Conservation (phyloP, 2,113 vertebrate species). For the Triplophysa dalaica region DNA sequence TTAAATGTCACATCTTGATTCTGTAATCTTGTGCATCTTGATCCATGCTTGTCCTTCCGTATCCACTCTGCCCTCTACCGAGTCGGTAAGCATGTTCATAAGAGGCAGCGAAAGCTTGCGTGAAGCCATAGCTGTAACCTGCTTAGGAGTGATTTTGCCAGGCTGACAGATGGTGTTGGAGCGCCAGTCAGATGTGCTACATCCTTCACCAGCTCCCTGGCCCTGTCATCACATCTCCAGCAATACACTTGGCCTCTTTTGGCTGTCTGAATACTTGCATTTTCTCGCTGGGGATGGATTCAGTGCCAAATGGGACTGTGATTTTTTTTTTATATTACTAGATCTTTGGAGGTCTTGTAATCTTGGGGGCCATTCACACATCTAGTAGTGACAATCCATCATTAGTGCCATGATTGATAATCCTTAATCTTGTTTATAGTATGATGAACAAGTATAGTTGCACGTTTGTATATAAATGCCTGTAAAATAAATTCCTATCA, state of each 20-base stretch:
- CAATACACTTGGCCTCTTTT: constrained; percentile 40
- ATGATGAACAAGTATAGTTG: too few species aligned
- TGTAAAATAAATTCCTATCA: too few species aligned
- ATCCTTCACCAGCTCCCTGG: constrained; percentile 50
- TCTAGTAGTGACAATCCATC: too few species aligned
- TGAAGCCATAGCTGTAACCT: constrained; percentile 45
- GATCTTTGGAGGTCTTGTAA: constrained; percentile 12
- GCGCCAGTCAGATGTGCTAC: constrained; percentile 52
- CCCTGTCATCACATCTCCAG: constrained; percentile 42
- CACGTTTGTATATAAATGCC: too few species aligned
- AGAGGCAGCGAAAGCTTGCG: constrained; percentile 23
- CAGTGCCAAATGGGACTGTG: constrained; percentile 20
- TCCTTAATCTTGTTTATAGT: too few species aligned
- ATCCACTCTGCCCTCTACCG: constrained; percentile 19
- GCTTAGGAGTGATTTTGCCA: constrained; percentile 52
- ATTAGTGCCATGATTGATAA: too few species aligned
- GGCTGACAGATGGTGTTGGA: constrained; percentile 57
- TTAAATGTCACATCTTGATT: too few species aligned
- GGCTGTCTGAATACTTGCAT: constrained; percentile 13
- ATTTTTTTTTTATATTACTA: constrained; percentile 9
- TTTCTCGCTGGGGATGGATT: not conserved
- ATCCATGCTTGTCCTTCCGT: constrained; percentile 28
- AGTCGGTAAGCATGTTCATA: constrained; percentile 31
- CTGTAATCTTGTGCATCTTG: constrained; percentile 2
- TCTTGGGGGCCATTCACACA: not conserved